Conservation (phyloP, 2,888 invertebrate species). For the Dinocampus coccinellae region DNA sequence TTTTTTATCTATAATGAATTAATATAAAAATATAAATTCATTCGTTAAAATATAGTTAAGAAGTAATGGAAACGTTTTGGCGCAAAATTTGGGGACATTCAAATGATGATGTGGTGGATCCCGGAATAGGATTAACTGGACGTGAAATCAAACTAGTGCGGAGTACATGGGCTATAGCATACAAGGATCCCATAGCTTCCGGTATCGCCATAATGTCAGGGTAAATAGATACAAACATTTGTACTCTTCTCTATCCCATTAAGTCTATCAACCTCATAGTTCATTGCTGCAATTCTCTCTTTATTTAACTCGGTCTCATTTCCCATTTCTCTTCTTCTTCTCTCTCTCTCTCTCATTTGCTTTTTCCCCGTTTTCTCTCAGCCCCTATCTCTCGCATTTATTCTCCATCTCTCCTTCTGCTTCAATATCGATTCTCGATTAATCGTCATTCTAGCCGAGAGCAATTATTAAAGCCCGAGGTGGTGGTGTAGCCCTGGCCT, state of each 20-base stretch:
- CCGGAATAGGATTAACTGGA: constrained; percentile 68
- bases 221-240: constrained; percentile 60
- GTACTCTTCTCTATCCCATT: constrained; percentile 4
- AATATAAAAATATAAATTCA: constrained; percentile 6
- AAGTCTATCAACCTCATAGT: neutral
- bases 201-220: constrained; percentile 69
- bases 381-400: constrained; percentile 25
- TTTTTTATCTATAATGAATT: neutral
- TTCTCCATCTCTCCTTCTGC: constrained; percentile 22
- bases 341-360: constrained; percentile 24
- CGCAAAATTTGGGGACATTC: constrained; percentile 53
- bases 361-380: constrained; percentile 7
- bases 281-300: no score
- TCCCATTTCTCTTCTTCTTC: no score
- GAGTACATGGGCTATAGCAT: constrained; percentile 69
- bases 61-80: constrained; percentile 55
- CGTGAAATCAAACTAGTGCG: constrained; percentile 68
- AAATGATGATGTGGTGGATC: constrained; percentile 60
- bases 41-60: no score
- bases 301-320: no score
- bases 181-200: constrained; percentile 68
- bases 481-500: constrained; percentile 27
- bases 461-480: constrained; percentile 35
- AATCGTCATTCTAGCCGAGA: constrained; percentile 48
- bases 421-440: constrained; percentile 47